These are phyloP conservation scores for Mycalesis mineus DNA, from an alignment of 2,888 invertebrate species.

Conservation along the genomic window DNA sequence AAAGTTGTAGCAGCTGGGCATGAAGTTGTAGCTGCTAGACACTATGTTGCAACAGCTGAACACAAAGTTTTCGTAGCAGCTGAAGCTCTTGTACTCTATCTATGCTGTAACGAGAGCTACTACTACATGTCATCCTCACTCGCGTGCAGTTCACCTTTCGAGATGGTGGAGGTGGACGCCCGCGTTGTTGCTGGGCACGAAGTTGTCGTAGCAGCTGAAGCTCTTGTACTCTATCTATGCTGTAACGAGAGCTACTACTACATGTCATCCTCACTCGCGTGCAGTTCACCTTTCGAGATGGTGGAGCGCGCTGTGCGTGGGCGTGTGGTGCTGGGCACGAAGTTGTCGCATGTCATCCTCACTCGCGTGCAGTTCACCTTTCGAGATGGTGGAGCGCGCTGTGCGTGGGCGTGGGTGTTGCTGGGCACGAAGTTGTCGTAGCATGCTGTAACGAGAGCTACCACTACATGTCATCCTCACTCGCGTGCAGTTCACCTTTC, in stretches of 20 bases:
- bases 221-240: constrained; percentile 90
- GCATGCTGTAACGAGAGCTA: too few species aligned
- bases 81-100: constrained; percentile 90
- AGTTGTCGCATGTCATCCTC: too few species aligned
- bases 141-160: constrained; percentile 80
- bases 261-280: too few species aligned
- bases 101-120: too few species aligned
- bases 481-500: too few species aligned
- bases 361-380: too few species aligned
- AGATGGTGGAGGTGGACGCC: constrained; percentile 89
- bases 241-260: too few species aligned
- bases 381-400: constrained; percentile 86
- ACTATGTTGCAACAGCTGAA: too few species aligned
- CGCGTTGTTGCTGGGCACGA: constrained; percentile 83
- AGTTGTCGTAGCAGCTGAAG: constrained; percentile 91
- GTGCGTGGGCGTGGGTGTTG: constrained; percentile 84
- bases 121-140: too few species aligned
- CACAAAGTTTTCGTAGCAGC: constrained; percentile 91
- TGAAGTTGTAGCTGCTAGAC: constrained; percentile 91
- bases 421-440: too few species aligned
- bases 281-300: constrained; percentile 83
- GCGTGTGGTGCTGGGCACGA: constrained; percentile 88
- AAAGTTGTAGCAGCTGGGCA: constrained; percentile 90
- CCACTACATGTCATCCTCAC: too few species aligned
- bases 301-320: constrained; percentile 83